Evolutionary conservation across 1,140 invertebrate species (phyloP).

Genomic region (Palaemon carinicauda): DNA sequence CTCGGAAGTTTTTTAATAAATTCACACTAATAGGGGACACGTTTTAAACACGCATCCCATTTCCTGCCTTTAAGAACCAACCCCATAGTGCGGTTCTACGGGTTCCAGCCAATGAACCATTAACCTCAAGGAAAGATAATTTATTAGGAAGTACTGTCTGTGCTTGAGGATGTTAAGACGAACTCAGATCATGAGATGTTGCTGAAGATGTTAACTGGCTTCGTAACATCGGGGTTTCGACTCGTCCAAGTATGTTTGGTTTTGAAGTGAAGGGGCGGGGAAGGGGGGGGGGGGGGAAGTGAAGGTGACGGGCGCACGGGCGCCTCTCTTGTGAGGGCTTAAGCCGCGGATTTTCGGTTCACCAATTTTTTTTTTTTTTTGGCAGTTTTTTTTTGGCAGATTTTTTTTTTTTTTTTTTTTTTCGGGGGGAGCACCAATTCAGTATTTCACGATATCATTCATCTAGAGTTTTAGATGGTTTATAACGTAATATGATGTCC

Average conservation of each 20-base stretch:
- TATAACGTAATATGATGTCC: too few species aligned
- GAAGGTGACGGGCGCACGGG: not conserved
- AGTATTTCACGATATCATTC: not conserved
- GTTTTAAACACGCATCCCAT: slow-evolving; percentile 26
- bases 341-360: not conserved
- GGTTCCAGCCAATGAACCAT: not conserved
- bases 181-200: not conserved
- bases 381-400: not conserved
- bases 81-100: not conserved
- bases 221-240: too few species aligned
- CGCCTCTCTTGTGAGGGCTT: not conserved
- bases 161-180: not conserved
- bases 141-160: not conserved
- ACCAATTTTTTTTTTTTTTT: too few species aligned
- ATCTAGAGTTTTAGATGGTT: too few species aligned
- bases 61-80: not conserved
- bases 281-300: too few species aligned
- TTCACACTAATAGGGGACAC: slow-evolving; percentile 24
- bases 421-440: not conserved
- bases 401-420: not conserved
- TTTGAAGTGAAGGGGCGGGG: too few species aligned
- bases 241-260: too few species aligned
- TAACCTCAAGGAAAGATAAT: too few species aligned
- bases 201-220: too few species aligned
- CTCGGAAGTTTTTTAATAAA: slow-evolving; percentile 9